Conservation (phyloP, 2,113 vertebrate genomes). For the Lathamus discolor region DNA sequence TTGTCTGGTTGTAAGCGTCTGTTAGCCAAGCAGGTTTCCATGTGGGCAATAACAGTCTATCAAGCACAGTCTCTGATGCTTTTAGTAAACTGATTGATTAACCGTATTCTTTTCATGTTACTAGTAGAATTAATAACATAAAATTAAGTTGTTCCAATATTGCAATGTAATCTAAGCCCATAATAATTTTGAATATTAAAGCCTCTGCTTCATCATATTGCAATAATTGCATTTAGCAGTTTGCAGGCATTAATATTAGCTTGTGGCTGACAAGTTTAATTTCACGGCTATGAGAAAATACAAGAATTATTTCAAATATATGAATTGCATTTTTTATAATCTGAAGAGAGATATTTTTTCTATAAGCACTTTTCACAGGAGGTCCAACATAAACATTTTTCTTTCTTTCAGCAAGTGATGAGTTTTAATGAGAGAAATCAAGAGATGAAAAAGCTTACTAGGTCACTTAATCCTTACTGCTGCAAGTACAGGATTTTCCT, state of each 20-base stretch:
- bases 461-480: not conserved
- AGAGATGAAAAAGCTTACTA: conserved; percentile 21
- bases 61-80: not conserved
- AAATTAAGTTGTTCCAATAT: not conserved
- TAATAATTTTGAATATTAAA: not conserved
- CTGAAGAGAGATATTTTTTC: conserved; percentile 21
- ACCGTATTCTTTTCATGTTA: not conserved
- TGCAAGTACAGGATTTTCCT: conserved; percentile 9
- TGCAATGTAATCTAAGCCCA: not conserved
- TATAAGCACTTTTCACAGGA: conserved; percentile 40
- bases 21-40: not conserved
- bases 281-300: conserved; percentile 35
- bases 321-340: conserved; percentile 35
- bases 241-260: conserved; percentile 17
- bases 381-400: conserved; percentile 29
- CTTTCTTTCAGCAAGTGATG: conserved; percentile 14
- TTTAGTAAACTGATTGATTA: not conserved
- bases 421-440: conserved; percentile 29
- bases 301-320: conserved; percentile 27
- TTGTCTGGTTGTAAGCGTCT: not conserved
- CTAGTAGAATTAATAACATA: not conserved
- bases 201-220: not conserved
- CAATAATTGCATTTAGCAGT: not conserved
- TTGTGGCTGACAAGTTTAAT: not conserved
- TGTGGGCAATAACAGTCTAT: not conserved